Base-by-base conservation (phyloP, 2,797 vertebrate species). In the Semotilus atromaculatus region DNA sequence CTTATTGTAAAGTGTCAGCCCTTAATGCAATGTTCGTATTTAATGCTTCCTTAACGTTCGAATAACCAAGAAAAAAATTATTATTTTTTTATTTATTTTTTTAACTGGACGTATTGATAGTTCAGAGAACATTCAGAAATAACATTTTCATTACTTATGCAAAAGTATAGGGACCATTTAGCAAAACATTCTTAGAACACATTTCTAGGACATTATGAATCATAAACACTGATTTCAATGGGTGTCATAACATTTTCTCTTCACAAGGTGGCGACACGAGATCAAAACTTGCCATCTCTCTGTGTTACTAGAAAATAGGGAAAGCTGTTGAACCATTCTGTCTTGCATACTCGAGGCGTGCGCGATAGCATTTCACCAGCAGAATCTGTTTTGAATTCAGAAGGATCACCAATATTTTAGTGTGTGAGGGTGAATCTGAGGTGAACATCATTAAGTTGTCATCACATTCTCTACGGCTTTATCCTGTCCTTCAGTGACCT, bases 261-360 rank as follows among this genome's bases (percentile, higher is more conserved):
- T 91, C 94, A 94, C 93, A 88, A 92, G 94, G 81, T 92, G 94
- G 93, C 86, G 91, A 86, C 87, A 91, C 48, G 74, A n/a, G 43
- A 82, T 66, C 62, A 90, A 48, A 7, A 51, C 70, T 80, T 26
- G 3, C 31, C 8, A 8, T 64, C 21, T 66, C 10, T 70, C 14
- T 13, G 1, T 18, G 43, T 73, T 73, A 36, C 19, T 53, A n/a
- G 23, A 38, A n/a, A n/a, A n/a, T n/a, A n/a, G 19, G 4, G 5
- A 18, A 36, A 82, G 29, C 31, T 40, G 23, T 23, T 31, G 21
- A 60, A 62, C 18, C 5, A 45, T 62, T 43, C 38, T 18, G 38
- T 58, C 55, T 62, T 45, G 26, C 55, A 34, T 4, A 0, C 14
- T 58, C 4, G 45, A 70, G 78, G 38, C n/a, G 31, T n/a, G 21